Evolutionary conservation across 2,888 invertebrate genomes (phyloP).

Genomic region (Pandemis corylana): DNA sequence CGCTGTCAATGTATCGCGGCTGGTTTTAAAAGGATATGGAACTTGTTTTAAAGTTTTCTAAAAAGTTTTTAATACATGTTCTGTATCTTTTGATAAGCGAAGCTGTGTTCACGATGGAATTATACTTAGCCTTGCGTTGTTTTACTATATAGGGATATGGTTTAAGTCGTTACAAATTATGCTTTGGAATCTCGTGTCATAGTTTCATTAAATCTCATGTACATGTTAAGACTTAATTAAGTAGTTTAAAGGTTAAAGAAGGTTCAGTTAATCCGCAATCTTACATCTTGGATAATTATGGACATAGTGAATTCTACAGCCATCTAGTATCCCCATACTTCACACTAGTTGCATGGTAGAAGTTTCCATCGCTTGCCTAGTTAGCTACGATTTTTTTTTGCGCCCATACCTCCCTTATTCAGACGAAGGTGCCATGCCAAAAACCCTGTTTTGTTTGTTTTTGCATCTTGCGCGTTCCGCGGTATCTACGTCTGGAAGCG

Average conservation of each 20-base stretch:
- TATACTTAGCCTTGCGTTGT: background rate
- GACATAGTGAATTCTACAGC: conserved; percentile 77
- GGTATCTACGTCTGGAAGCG: conserved; percentile 63
- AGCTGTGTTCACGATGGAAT: background rate
- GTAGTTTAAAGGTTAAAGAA: background rate
- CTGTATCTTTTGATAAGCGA: too few relatives aligned
- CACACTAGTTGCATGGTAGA: conserved; percentile 71
- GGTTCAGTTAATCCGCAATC: background rate
- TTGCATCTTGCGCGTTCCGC: conserved; percentile 37
- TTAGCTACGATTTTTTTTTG: conserved; percentile 50
- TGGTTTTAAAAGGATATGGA: too few relatives aligned
- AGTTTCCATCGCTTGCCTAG: conserved; percentile 62
- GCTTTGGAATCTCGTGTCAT: background rate
- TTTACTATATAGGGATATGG: background rate
- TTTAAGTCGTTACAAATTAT: background rate
- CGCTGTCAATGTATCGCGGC: background rate
- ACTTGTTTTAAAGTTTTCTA: too few relatives aligned
- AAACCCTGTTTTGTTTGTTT: conserved; percentile 47
- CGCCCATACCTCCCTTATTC: conserved; percentile 54
- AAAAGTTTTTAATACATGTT: too few relatives aligned
- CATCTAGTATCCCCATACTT: conserved; percentile 64
- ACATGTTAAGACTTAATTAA: background rate
- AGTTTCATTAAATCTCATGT: conserved; percentile 8
- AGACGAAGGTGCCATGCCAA: conserved; percentile 66
- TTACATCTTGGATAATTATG: background rate